Conservation (phyloP, 1,140 invertebrate species). For the Drosophila kohkoa region DNA sequence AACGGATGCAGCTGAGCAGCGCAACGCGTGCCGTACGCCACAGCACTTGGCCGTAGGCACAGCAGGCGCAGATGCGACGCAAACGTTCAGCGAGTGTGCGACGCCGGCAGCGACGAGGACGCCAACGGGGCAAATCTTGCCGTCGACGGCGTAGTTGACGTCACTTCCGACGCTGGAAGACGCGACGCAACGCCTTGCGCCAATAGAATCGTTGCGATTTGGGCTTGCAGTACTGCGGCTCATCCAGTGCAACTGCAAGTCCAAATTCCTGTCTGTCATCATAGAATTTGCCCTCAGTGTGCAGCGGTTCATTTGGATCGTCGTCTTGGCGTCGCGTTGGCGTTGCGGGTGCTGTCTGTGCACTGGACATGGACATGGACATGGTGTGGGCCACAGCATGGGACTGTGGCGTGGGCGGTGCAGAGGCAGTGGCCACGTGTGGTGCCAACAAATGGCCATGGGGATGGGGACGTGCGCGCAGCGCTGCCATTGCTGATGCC, state of each 20-base stretch:
- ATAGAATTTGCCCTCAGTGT: neutral
- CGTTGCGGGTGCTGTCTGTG: constrained; percentile 59
- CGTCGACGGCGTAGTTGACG: constrained; percentile 71
- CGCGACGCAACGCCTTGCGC: constrained; percentile 70
- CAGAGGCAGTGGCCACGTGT: constrained; percentile 57
- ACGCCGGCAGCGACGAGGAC: constrained; percentile 70
- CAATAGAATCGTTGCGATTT: constrained; percentile 72
- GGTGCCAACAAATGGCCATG: constrained; percentile 44
- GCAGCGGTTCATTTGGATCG: neutral
- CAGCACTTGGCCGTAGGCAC: constrained; percentile 70
- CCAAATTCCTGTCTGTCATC: constrained; percentile 49
- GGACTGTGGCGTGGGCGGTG: constrained; percentile 67
- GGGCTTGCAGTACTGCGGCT: constrained; percentile 40
- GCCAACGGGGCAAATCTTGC: constrained; percentile 73
- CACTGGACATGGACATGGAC: no score
- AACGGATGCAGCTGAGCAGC: constrained; percentile 73
- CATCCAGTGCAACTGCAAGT: constrained; percentile 31
- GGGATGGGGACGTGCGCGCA: constrained; percentile 54
- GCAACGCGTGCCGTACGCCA: constrained; percentile 65
- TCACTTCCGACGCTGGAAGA: constrained; percentile 76
- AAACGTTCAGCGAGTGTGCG: constrained; percentile 68
- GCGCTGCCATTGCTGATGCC: constrained; percentile 70
- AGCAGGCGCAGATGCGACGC: constrained; percentile 71
- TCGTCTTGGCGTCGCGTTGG: constrained; percentile 45
- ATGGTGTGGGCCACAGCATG: constrained; percentile 30